Evolutionary conservation across 2,888 invertebrate genomes (phyloP).

Genomic region (Campoplex nolae): DNA sequence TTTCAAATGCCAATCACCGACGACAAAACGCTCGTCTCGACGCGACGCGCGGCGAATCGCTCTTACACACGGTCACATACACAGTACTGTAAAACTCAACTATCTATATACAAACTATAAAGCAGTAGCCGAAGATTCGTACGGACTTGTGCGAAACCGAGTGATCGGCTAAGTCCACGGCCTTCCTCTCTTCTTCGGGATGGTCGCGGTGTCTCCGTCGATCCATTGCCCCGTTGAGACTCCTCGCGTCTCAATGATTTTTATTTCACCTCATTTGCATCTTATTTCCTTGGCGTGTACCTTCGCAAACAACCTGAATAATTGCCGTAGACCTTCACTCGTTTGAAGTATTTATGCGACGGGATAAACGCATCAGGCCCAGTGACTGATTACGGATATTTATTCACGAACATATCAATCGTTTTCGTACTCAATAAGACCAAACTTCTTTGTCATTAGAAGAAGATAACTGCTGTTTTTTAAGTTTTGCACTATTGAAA

Average conservation of each 20-base stretch:
- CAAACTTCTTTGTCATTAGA: not conserved
- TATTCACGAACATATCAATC: not conserved
- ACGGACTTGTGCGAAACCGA: slow-evolving; percentile 41
- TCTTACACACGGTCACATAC: slow-evolving; percentile 50
- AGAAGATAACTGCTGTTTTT: not conserved
- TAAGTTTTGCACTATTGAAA: not conserved
- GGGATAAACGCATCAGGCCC: not conserved
- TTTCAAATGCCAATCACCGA: slow-evolving; percentile 84
- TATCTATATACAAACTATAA: slow-evolving; percentile 49
- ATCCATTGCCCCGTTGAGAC: slow-evolving; percentile 39
- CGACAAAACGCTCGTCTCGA: slow-evolving; percentile 83
- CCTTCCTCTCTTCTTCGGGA: slow-evolving; percentile 14
- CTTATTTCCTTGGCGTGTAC: slow-evolving; percentile 32
- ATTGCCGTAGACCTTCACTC: slow-evolving; percentile 28
- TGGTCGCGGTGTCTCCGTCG: slow-evolving; percentile 19
- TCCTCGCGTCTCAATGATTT: slow-evolving; percentile 38
- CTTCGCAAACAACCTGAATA: slow-evolving; percentile 54
- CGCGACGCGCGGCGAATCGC: slow-evolving; percentile 77
- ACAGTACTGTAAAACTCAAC: slow-evolving; percentile 38
- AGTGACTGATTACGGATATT: slow-evolving; percentile 9
- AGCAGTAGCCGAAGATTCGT: slow-evolving; percentile 54
- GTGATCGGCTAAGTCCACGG: slow-evolving; percentile 43
- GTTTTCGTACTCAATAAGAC: not conserved
- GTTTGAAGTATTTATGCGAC: slow-evolving; percentile 38
- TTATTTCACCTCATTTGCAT: slow-evolving; percentile 36